Percentiles rank a stretch among this genome's conserved stretches.
These are phyloP conservation scores for Platalea minor DNA, from an alignment of 2,797 vertebrate species.

Conservation along the genomic window DNA sequence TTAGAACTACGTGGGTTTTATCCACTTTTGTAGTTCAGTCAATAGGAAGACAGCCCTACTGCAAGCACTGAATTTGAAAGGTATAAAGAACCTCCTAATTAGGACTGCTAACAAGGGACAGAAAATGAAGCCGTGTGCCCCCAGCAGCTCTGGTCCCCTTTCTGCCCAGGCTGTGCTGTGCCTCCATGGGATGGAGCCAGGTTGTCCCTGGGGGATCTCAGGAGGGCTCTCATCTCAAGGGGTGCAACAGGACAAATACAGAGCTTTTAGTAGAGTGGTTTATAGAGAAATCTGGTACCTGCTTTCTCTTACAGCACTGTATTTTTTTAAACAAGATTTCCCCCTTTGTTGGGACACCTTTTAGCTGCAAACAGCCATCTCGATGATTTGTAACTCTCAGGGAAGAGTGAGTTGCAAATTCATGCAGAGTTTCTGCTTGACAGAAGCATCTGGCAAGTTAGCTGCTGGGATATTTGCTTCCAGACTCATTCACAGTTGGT, in stretches of 20 bases:
- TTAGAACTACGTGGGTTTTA: neutral
- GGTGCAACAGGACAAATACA: too few species aligned
- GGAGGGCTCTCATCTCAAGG: neutral
- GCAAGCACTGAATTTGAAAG: neutral
- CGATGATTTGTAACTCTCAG: neutral
- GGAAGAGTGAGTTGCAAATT: neutral
- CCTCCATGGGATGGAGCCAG: accelerated
- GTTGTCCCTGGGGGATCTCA: accelerated
- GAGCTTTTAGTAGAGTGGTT: neutral
- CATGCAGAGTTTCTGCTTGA: neutral
- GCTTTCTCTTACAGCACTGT: neutral
- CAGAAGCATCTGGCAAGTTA: neutral
- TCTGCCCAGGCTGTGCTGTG: accelerated
- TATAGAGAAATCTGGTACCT: neutral
- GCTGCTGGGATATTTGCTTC: neutral
- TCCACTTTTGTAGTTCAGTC: neutral
- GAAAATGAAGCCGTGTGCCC: neutral
- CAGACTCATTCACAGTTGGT: neutral
- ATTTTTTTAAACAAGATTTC: neutral
- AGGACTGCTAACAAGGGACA: neutral
- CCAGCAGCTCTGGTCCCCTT: neutral
- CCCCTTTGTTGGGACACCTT: neutral
- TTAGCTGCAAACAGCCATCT: neutral
- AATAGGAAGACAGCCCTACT: neutral
- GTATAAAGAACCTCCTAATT: neutral